Conservation (phyloP, 2,113 vertebrate genomes). For the Otocyon megalotis region DNA sequence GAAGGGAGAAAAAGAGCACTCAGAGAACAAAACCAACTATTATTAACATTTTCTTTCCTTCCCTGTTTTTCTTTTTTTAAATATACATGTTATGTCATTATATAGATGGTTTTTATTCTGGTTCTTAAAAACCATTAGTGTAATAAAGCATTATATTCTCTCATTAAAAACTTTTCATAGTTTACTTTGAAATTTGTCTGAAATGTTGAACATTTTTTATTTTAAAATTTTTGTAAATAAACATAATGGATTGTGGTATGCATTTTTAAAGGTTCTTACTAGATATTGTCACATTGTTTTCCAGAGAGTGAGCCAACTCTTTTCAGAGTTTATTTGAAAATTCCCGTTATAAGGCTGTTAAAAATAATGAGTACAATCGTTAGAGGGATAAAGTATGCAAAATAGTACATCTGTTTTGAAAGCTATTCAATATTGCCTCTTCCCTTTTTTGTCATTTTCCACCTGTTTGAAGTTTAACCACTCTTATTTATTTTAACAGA, state of each 20-base stretch:
- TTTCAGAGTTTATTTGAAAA: constrained; percentile 14
- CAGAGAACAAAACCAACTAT: not conserved
- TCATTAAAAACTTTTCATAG: not conserved
- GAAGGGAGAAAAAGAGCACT: not conserved
- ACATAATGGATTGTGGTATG: not conserved
- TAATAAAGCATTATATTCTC: constrained; percentile 16
- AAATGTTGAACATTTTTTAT: not conserved
- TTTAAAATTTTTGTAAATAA: not conserved
- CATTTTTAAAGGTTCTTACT: not conserved
- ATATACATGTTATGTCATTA: not conserved
- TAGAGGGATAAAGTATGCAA: not conserved
- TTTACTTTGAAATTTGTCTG: constrained; percentile 25
- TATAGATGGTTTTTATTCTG: not conserved
- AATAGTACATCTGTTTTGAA: not conserved
- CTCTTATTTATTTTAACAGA: not conserved
- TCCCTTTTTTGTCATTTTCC: not conserved
- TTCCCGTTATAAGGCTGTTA: not conserved
- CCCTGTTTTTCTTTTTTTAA: not conserved
- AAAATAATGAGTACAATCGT: not conserved
- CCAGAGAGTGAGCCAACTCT: not conserved
- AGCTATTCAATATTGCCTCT: not conserved
- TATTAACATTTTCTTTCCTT: not conserved
- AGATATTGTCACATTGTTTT: not conserved
- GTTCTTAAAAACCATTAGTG: not conserved
- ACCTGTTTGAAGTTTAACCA: not conserved